phyloP scores from a whole-genome alignment of 2,113 vertebrate species.

The Myrmecobius fasciatus region DNA sequence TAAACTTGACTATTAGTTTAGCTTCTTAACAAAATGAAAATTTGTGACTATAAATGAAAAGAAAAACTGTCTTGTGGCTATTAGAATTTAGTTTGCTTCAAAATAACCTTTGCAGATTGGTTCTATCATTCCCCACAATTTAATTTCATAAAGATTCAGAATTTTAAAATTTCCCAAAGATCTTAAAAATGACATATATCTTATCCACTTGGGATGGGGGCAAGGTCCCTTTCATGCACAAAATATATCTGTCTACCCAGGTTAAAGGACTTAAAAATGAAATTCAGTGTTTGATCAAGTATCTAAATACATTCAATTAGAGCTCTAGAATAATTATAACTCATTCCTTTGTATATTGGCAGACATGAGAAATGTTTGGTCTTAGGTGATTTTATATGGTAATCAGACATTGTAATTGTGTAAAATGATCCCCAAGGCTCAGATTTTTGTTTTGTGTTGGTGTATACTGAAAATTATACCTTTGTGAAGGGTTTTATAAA shows the following conservation, averaged over 20 bases:
- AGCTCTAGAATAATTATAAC: constrained; percentile 6
- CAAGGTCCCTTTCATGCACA: neutral
- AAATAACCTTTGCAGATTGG: constrained; percentile 22
- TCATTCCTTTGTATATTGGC: constrained; percentile 49
- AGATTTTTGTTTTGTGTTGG: constrained; percentile 60
- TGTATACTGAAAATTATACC: constrained; percentile 56
- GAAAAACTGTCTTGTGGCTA: neutral
- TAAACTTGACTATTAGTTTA: constrained; percentile 6
- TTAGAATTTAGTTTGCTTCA: constrained; percentile 16
- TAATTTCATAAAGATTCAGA: constrained; percentile 34
- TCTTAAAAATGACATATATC: constrained; percentile 16
- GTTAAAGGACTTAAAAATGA: constrained; percentile 23
- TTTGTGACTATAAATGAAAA: neutral
- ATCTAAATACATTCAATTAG: constrained; percentile 55
- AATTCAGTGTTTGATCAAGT: constrained; percentile 48
- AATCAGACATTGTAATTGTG: constrained; percentile 64
- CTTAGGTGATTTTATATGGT: constrained; percentile 53
- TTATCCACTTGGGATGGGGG: neutral
- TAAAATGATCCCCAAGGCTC: constrained; percentile 50
- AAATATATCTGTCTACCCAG: constrained; percentile 33
- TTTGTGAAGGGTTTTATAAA: constrained; percentile 53
- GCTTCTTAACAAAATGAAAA: constrained; percentile 6
- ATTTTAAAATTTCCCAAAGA: constrained; percentile 37
- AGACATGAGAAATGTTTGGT: constrained; percentile 49
- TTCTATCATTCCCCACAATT: constrained; percentile 12